Evolutionary conservation across 2,113 vertebrate genomes (phyloP).

Genomic region (Oreochromis tanganicae): DNA sequence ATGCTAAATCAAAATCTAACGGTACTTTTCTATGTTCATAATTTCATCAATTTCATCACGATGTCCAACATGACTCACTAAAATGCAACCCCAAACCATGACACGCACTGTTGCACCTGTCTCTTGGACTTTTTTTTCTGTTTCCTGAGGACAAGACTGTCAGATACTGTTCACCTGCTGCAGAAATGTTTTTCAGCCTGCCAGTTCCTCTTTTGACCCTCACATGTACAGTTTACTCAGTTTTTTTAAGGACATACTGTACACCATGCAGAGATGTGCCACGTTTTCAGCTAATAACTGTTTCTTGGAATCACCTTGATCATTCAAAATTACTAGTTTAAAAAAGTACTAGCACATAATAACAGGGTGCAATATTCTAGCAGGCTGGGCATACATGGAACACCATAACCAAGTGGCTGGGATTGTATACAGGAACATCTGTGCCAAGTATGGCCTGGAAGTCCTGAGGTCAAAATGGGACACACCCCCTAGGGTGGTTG

Average conservation of each 20-base stretch:
- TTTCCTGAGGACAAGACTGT: no score
- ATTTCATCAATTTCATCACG: not conserved
- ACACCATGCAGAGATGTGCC: no score
- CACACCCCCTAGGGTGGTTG: not conserved
- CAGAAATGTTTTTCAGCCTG: no score
- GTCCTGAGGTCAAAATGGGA: not conserved
- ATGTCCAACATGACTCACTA: not conserved
- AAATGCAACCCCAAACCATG: no score
- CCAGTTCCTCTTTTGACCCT: no score
- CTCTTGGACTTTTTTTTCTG: no score
- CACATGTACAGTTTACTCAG: no score
- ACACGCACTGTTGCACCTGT: no score
- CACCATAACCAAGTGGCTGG: not conserved
- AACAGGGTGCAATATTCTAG: not conserved
- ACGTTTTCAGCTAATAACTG: not conserved
- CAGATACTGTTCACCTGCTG: no score
- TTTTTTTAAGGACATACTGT: no score
- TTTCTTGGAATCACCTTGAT: not conserved
- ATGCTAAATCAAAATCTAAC: not conserved
- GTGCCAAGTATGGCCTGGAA: not conserved
- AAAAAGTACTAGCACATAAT: not conserved
- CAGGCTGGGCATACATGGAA: not conserved
- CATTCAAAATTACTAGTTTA: not conserved
- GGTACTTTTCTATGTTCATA: not conserved
- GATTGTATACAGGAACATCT: not conserved